A percentile compares a stretch with the other conserved stretches of the same genome.
Evolutionary conservation across 2,797 vertebrate genomes (phyloP).

Genomic region (Dallia pectoralis): DNA sequence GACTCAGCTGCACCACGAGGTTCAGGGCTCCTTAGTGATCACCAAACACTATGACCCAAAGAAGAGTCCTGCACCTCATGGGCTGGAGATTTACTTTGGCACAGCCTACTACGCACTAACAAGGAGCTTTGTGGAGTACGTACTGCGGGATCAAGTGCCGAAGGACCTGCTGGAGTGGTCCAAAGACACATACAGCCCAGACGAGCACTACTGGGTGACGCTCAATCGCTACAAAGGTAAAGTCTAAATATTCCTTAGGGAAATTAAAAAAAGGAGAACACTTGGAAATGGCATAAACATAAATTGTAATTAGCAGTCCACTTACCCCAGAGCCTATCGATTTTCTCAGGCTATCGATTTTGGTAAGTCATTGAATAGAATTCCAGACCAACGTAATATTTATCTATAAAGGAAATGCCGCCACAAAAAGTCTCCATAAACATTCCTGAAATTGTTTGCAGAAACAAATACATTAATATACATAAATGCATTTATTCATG

Average conservation of each 20-base stretch:
- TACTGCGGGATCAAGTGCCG: conserved; percentile 76
- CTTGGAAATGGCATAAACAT: not conserved
- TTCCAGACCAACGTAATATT: too few relatives aligned
- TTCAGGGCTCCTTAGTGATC: conserved; percentile 52
- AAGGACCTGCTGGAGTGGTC: conserved; percentile 88
- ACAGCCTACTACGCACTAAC: conserved; percentile 89
- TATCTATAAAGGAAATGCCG: too few relatives aligned
- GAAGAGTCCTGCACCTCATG: conserved; percentile 79
- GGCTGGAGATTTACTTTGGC: conserved; percentile 86
- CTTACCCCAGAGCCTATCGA: too few relatives aligned
- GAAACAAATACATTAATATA: too few relatives aligned
- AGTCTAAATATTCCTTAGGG: conserved; percentile 1
- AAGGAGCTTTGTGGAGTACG: conserved; percentile 82
- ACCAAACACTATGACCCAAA: conserved; percentile 35
- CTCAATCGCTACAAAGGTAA: conserved; percentile 88
- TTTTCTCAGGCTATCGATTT: too few relatives aligned
- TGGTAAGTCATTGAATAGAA: too few relatives aligned
- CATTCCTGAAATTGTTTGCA: not conserved
- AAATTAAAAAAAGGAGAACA: too few relatives aligned
- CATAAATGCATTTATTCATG: conserved; percentile 19
- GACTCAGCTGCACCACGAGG: conserved; percentile 73
- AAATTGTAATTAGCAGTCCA: not conserved
- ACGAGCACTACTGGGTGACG: conserved; percentile 93
- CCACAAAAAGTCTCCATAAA: too few relatives aligned
- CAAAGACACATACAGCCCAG: conserved; percentile 86